Conservation (phyloP, 2,888 invertebrate genomes). For the Phortica okadai region DNA sequence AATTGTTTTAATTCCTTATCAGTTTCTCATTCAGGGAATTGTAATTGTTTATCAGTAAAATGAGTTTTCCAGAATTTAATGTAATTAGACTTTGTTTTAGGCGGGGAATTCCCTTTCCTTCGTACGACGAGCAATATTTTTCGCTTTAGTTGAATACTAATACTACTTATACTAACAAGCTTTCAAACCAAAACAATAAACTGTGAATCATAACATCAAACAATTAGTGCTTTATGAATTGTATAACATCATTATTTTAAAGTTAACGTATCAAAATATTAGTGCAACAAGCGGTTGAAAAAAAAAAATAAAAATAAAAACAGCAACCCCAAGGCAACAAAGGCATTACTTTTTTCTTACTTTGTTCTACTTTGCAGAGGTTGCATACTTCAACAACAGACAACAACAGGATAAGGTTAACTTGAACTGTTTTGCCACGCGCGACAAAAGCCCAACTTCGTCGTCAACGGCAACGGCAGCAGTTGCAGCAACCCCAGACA, state of each 20-base stretch:
- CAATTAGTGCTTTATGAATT: neutral
- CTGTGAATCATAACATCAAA: neutral
- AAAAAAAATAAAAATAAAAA: constrained; percentile 31
- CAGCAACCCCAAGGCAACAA: constrained; percentile 57
- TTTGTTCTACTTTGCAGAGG: constrained; percentile 74
- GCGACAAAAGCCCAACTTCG: constrained; percentile 26
- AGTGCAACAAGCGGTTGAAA: constrained; percentile 5
- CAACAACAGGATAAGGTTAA: constrained; percentile 52
- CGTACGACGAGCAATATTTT: neutral
- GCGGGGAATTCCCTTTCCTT: neutral
- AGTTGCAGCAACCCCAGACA: constrained; percentile 27
- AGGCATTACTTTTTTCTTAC: constrained; percentile 67
- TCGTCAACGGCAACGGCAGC: constrained; percentile 30
- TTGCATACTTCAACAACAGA: constrained; percentile 72
- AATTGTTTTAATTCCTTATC: constrained; percentile 5
- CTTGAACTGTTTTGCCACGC: constrained; percentile 25
- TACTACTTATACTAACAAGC: too few relatives aligned
- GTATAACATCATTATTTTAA: neutral
- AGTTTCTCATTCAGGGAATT: neutral
- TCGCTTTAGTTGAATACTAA: too few relatives aligned
- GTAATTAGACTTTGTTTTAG: neutral
- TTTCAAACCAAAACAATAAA: too few relatives aligned
- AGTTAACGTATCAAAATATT: neutral
- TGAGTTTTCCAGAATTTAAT: neutral
- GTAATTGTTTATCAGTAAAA: neutral